Base-by-base conservation (phyloP, 1,140 invertebrate species). In the Ips nitidus region DNA sequence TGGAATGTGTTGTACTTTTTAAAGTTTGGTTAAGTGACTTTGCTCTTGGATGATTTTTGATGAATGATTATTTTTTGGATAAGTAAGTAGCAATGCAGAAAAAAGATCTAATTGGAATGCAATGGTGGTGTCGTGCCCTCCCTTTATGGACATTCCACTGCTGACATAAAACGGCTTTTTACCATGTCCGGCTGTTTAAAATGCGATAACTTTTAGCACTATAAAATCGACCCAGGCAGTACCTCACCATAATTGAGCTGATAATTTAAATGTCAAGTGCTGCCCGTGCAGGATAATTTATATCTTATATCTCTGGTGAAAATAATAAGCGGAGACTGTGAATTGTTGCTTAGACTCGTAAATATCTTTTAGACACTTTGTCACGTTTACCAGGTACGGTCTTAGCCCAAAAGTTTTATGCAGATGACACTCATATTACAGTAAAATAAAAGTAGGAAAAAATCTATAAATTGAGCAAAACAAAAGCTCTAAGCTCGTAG, bases 241-340 rank as follows among this genome's bases (percentile, higher is more conserved):
- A 61, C 58, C 42, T 60, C 47, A 47, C 61, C 41, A 61, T 71
- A 71, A 71, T 71, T 71, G 69, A 71, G 62, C 45, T 50, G 69
- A 71, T 71, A 71, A 71, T 71, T 71, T 71, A 71, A 71, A 65
- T 61, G 69, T 71, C 69, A 71, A 71, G 66, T 65, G 43, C 5
- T 53, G 64, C 62, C 69, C 62, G 60, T 71, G 63, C 63, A 71
- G 60, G 66, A 66, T 71, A 71, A 71, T 71, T 71, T 71, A 71
- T 71, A 71, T 62, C 60, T 65, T 65, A 62, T 66, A 66, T 71
- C 63, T 64, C 66, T 62, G 4, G 47, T 39, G 66, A 52, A 59
- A 59, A 61, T 69, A 69, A 69, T 62, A 59, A 61, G 42, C 58
- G 41, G 40, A 50, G 47, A 22, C 22, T 22, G 22, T 22, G 22